Evolutionary conservation across 2,888 invertebrate species (phyloP), one percentile per base, ranked within the genome.

Genomic region (Zhuqinia jingwanae): DNA sequence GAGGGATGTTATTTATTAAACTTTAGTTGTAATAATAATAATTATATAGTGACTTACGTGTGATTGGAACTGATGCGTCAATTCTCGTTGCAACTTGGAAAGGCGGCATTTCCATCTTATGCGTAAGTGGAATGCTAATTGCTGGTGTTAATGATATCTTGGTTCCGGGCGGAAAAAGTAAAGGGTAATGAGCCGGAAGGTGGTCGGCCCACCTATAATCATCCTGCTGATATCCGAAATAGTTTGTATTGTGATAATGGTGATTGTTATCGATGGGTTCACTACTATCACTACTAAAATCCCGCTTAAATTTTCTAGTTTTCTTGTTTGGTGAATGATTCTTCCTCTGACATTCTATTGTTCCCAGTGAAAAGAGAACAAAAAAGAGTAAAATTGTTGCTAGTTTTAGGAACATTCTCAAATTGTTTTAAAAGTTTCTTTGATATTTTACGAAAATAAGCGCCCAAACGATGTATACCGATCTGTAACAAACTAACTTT

Each of bases 31-130:
- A n/a, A n/a, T n/a, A n/a, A n/a, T n/a, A n/a, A n/a, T n/a, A n/a
- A n/a, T n/a, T n/a, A n/a, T n/a, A n/a, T n/a, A n/a, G n/a, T 76
- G n/a, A 10, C 20, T 56, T 82, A 87, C 87, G 10, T 53, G 78
- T 60, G 2, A 87, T 53, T 0, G 87, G 87, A 53, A 87, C 27
- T 15, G 79, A 50, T 0, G 60, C 47, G 0, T 27, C 50, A 25
- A 70, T 5, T 25, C 2, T 15, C 13, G 47, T 47, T n/a, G n/a
- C 17, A n/a, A 53, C 53, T 3, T n/a, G 0, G n/a, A 17, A 3
- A 36, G 15, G 11, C 22, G 2, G 25, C 45, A 11, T 45, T 45
- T 22, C 3, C 11, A 75, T 27, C 15, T 65, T 68, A 47, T 56
- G 8, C 17, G 10, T 11, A 0, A 88, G 20, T 1, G 87, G 87